Conservation (phyloP, 1,140 invertebrate species). For the Spodoptera litura region DNA sequence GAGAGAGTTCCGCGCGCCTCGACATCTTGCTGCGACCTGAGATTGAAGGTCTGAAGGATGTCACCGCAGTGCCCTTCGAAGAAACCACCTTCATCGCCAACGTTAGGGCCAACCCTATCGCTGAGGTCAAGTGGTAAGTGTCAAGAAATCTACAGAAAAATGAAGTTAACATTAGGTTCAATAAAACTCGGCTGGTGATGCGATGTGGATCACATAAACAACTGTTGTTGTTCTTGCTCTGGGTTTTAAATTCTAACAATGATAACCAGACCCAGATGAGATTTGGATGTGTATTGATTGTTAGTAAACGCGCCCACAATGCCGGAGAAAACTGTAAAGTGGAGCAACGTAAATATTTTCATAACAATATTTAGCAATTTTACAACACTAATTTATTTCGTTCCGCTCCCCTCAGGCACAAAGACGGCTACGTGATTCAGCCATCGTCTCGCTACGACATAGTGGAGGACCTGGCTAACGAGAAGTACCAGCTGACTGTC, state of each 20-base stretch:
- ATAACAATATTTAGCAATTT: too few species aligned
- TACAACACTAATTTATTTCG: not conserved
- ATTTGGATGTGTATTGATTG: not conserved
- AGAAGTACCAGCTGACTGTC: constrained; percentile 90
- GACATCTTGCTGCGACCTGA: constrained; percentile 92
- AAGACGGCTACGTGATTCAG: constrained; percentile 88
- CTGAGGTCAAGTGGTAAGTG: constrained; percentile 91
- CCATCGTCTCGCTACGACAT: constrained; percentile 87
- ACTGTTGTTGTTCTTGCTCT: too few species aligned
- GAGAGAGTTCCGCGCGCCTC: constrained; percentile 89
- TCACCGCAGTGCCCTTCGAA: constrained; percentile 90
- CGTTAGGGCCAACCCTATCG: constrained; percentile 92
- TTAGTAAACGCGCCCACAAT: too few species aligned
- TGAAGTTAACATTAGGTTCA: too few species aligned
- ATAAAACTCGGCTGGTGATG: too few species aligned
- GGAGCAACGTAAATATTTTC: not conserved
- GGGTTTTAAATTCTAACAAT: too few species aligned
- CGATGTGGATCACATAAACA: too few species aligned
- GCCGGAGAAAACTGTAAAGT: too few species aligned
- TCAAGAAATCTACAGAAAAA: not conserved
- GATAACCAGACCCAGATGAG: not conserved
- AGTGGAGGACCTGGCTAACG: constrained; percentile 88
- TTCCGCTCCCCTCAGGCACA: constrained; percentile 82
- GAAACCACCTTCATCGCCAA: constrained; percentile 90
- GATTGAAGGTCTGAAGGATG: constrained; percentile 91